Base-by-base conservation (phyloP, 2,888 invertebrate genomes). In the Megastigmus dorsalis region DNA sequence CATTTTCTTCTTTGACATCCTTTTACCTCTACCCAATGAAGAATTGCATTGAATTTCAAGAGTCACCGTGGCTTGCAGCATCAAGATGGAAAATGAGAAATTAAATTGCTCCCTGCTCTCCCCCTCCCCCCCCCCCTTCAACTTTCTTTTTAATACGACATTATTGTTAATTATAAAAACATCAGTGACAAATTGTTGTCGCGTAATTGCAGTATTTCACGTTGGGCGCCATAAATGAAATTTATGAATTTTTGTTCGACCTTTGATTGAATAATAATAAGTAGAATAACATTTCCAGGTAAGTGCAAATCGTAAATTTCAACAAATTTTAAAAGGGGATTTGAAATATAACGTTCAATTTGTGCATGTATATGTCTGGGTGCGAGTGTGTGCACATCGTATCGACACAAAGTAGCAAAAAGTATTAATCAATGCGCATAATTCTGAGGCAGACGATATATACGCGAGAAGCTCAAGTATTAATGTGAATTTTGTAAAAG, bases 21-120 rank as follows among this genome's bases (percentile, higher is more conserved):
- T 65, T 72, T 68, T 72, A 48, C 26, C 15, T 3, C 52, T n/a
- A n/a, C 26, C 41, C 23, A 52, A 66, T 52, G 23, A 66, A 71
- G 20, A 10, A 75, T 67, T 57, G 69, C 54, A 60, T 36, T 54
- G 38, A 63, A 69, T 65, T 69, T 41, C 15, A 62, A 62, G 30
- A 67, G 63, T 63, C 76, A 60, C 50, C 59, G 9, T 45, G 28
- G 50, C 60, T 69, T n/a, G 55, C 36, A 28, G 28, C 41, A 60
- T 55, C 50, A 36, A 28, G 13, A 50, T 45, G 50, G 60, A 59
- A 65, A 66, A 69, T 63, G 68, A 75, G 72, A 68, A 59, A 72
- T 65, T 63, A 75, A 75, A 70, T 70, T 67, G 62, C 67, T 67
- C 43, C n/a, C n/a, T n/a, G n/a, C n/a, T n/a, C n/a, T n/a, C n/a